Percentiles rank a stretch among this genome's conserved stretches.
phyloP scores from a whole-genome alignment of 2,888 invertebrate species.

The Drosophila macrospina region DNA sequence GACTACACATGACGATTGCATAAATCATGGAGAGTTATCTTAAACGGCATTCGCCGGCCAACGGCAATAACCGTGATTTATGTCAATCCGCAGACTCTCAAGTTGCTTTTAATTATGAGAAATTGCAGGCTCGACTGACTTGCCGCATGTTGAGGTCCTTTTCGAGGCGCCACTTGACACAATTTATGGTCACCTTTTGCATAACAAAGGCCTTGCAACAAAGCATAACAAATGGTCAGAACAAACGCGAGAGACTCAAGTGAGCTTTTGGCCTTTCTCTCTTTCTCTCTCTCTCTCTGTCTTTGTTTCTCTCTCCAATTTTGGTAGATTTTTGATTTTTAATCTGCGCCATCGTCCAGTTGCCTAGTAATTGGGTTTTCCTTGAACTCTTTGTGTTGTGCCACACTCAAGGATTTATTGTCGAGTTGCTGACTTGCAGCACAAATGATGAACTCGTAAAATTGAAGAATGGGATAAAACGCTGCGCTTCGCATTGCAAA shows the following conservation, averaged over 20 bases:
- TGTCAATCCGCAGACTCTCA: slow-evolving; percentile 60
- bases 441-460: slow-evolving; percentile 18
- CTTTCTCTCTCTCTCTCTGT: not conserved
- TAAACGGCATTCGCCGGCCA: slow-evolving; percentile 35
- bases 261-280: slow-evolving; percentile 17
- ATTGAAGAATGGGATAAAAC: slow-evolving; percentile 9
- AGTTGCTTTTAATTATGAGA: slow-evolving; percentile 69
- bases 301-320: not conserved
- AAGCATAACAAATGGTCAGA: slow-evolving; percentile 46
- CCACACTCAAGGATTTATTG: slow-evolving; percentile 49
- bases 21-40: slow-evolving; percentile 54
- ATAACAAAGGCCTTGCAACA: slow-evolving; percentile 59
- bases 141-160: slow-evolving; percentile 8
- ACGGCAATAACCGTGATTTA: slow-evolving; percentile 55
- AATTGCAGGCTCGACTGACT: slow-evolving; percentile 37
- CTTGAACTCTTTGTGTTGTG: slow-evolving; percentile 30
- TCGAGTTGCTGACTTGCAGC: slow-evolving; percentile 28
- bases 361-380: slow-evolving; percentile 64
- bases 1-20: slow-evolving; percentile 19
- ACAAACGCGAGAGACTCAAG: slow-evolving; percentile 45
- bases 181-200: slow-evolving; percentile 65
- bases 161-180: slow-evolving; percentile 63
- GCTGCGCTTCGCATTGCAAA: slow-evolving; percentile 34
- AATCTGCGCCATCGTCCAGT: slow-evolving; percentile 44
- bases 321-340: slow-evolving; percentile 51